Percentiles rank a stretch among this genome's conserved stretches.
Evolutionary conservation across 2,888 invertebrate species (phyloP).

Genomic region (Drosophila mimetica): DNA sequence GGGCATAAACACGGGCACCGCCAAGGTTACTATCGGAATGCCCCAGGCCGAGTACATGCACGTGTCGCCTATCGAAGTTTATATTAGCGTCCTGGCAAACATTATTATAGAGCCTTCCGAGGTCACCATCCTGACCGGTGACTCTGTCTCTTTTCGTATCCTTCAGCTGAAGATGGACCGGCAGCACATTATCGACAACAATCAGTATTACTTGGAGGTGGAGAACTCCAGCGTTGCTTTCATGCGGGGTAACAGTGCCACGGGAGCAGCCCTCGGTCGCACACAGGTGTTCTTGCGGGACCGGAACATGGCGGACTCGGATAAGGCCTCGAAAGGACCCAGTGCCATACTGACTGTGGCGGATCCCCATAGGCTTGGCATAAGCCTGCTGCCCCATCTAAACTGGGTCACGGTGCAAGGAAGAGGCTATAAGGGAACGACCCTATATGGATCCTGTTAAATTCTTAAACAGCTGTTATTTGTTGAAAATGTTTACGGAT

Average conservation of each 20-base stretch:
- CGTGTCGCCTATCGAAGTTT: conserved; percentile 87
- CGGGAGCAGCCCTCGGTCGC: conserved; percentile 86
- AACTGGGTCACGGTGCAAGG: conserved; percentile 91
- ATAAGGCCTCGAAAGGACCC: conserved; percentile 85
- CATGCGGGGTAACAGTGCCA: conserved; percentile 85
- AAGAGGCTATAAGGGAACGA: too few species aligned
- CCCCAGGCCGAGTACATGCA: conserved; percentile 87
- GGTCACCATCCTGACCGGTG: conserved; percentile 91
- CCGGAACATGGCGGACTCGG: conserved; percentile 85
- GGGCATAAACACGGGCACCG: conserved; percentile 93
- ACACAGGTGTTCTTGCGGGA: conserved; percentile 87
- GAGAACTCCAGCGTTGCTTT: conserved; percentile 86
- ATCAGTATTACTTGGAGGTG: conserved; percentile 90
- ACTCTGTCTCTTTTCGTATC: conserved; percentile 90
- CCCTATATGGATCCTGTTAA: too few species aligned
- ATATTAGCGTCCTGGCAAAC: conserved; percentile 95
- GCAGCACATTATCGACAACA: conserved; percentile 88
- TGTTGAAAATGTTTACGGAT: too few species aligned
- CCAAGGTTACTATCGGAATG: conserved; percentile 88
- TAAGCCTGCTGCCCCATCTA: conserved; percentile 89
- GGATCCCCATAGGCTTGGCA: conserved; percentile 87
- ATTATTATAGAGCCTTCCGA: conserved; percentile 96
- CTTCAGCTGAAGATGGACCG: conserved; percentile 89
- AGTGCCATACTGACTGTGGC: conserved; percentile 89
- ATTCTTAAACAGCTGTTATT: too few species aligned